These are phyloP conservation scores for Cetonia aurata DNA, from an alignment of 2,888 invertebrate species.

Conservation along the genomic window DNA sequence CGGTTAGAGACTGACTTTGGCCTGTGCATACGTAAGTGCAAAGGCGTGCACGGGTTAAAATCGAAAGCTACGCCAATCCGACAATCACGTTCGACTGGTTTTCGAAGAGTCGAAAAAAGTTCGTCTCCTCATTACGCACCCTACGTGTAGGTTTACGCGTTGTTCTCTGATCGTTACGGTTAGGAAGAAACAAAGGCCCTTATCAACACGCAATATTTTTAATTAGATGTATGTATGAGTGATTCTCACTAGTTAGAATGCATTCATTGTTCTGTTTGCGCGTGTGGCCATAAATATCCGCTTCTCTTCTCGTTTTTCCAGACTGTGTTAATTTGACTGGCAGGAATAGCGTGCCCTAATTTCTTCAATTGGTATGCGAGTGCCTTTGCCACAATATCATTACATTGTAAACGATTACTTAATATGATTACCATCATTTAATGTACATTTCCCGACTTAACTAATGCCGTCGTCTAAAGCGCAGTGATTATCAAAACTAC, in stretches of 20 bases:
- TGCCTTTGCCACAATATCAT: not conserved
- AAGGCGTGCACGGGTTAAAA: conserved; percentile 25
- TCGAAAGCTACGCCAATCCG: conserved; percentile 29
- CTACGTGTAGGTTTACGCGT: not conserved
- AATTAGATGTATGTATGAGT: conserved; percentile 14
- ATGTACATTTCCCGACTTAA: too few species aligned
- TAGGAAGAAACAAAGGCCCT: conserved; percentile 28
- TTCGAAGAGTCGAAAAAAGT: conserved; percentile 24
- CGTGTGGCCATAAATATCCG: not conserved
- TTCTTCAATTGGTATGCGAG: not conserved
- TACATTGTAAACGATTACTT: too few species aligned
- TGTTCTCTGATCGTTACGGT: conserved; percentile 9
- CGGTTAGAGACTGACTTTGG: conserved; percentile 13
- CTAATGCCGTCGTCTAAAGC: too few species aligned
- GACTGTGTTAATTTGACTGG: conserved; percentile 18
- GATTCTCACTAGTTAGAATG: conserved; percentile 29
- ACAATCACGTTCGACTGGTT: conserved; percentile 34
- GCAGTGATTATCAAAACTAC: too few species aligned
- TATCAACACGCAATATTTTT: conserved; percentile 30
- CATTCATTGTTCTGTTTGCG: conserved; percentile 23
- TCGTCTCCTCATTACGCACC: conserved; percentile 1
- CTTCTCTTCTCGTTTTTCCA: conserved; percentile 7
- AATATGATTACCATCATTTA: too few species aligned
- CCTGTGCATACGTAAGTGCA: conserved; percentile 17
- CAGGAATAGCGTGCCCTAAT: conserved; percentile 1